Conservation (phyloP, 2,888 invertebrate genomes). For the Pyrgus malvae region DNA sequence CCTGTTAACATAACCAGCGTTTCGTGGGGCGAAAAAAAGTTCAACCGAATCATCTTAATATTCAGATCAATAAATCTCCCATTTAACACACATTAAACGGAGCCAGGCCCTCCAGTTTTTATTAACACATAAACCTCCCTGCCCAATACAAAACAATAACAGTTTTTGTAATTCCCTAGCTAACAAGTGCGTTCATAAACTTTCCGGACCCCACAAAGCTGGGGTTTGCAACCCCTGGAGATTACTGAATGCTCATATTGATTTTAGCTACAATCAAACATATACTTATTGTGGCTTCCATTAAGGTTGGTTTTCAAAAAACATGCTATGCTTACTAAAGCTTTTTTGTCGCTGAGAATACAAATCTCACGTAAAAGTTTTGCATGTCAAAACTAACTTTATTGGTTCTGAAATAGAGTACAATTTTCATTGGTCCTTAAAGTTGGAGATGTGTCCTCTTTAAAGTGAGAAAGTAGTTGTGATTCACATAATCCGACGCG, state of each 20-base stretch:
- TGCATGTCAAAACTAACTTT: no score
- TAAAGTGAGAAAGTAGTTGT: conserved; percentile 48
- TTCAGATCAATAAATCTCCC: conserved; percentile 53
- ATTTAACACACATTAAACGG: conserved; percentile 45
- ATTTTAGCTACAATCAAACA: conserved; percentile 37
- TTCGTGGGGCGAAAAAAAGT: background rate
- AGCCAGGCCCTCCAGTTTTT: conserved; percentile 66
- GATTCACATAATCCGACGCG: conserved; percentile 76
- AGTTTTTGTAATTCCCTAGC: conserved; percentile 72
- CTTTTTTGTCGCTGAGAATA: no score
- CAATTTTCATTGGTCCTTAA: background rate
- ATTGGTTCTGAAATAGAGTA: background rate
- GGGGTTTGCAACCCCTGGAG: conserved; percentile 64
- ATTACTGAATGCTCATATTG: conserved; percentile 58
- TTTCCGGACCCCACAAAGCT: conserved; percentile 72
- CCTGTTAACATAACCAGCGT: no score
- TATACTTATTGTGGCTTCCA: conserved; percentile 35
- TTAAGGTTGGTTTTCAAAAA: conserved; percentile 7
- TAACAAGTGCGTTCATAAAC: conserved; percentile 77
- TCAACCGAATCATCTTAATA: conserved; percentile 32
- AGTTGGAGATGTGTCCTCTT: conserved; percentile 32
- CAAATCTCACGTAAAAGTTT: no score
- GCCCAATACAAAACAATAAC: conserved; percentile 70
- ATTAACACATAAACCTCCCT: conserved; percentile 71
- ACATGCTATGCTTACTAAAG: background rate